Evolutionary conservation across 2,797 vertebrate genomes (phyloP).

Genomic region (Alcedo quadribrachys): DNA sequence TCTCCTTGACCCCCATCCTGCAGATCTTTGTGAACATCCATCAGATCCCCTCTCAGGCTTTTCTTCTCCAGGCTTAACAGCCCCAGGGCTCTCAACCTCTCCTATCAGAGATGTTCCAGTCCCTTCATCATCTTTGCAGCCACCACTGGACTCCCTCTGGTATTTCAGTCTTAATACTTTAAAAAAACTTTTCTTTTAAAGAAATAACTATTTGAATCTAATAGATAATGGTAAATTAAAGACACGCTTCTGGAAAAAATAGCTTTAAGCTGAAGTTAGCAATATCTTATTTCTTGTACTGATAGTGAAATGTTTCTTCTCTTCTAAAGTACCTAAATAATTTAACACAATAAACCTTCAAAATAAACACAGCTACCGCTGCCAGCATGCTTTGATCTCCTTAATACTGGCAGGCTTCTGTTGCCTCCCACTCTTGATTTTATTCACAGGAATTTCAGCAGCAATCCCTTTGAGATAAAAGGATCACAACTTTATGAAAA

Average conservation of each 20-base stretch:
- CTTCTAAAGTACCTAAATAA: background rate
- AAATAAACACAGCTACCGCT: background rate
- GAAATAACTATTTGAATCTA: background rate
- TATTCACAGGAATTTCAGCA: slow-evolving; percentile 26
- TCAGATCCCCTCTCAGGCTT: too few species aligned
- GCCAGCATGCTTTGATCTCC: slow-evolving; percentile 31
- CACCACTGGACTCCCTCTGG: too few species aligned
- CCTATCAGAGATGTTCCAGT: too few species aligned
- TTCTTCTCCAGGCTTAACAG: too few species aligned
- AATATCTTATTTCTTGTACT: background rate
- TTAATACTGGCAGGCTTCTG: slow-evolving; percentile 10
- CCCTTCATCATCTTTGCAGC: too few species aligned
- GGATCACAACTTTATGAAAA: slow-evolving; percentile 18
- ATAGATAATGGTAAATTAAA: background rate
- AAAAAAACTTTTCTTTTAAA: background rate
- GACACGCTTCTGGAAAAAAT: background rate
- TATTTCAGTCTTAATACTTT: too few species aligned
- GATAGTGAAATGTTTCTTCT: background rate
- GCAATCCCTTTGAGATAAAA: slow-evolving; percentile 29
- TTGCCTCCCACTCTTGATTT: slow-evolving; percentile 33
- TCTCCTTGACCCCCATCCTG: too few species aligned
- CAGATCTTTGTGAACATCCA: too few species aligned
- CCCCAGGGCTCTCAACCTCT: too few species aligned
- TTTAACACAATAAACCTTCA: background rate
- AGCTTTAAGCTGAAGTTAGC: background rate